Evolutionary conservation across 2,797 vertebrate species (phyloP), one percentile per base, ranked within the genome.

Genomic region (Sebastes paucispinis): DNA sequence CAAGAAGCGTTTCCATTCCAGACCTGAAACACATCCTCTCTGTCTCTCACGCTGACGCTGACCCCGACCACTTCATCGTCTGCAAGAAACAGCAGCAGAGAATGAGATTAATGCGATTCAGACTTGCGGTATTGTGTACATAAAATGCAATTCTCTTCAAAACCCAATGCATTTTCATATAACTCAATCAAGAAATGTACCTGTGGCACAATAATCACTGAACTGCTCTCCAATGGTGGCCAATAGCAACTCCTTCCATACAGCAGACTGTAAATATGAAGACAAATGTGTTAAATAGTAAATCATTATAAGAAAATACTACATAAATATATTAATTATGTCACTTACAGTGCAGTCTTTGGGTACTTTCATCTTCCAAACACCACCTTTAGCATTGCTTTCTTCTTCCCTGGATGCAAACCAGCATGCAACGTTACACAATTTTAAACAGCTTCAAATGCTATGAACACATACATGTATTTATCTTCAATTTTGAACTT

Each of bases 291-390:
- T 78, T 47, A 60, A 68, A 65, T 24, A 2, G 9, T 7, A 62
- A 39, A 50, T 34, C 55, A 68, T 18, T 6, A n/a, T 9, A 39
- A 2, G 3, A 18, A 39, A 65, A 29, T 16, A 34, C 43, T 31
- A 68, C 10, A 20, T 13, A 31, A 68, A 52, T 47, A 20, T 8
- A 6, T 8, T n/a, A n/a, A 25, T 59, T 4, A 50, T 8, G 39
- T 20, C 22, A 94, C 97, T 81, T 95, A 99, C 98, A 60, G 96
- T 97, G 91, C 95, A 96, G 82, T 97, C 98, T 94, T 99, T 99
- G 62, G 97, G 96, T 50, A 98, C 96, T 95, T 99, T 99, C 97
- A 99, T 99, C 94, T 98, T 99, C 98, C 98, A 99, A 20, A 97
- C 94, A 0, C 97, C 98, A 32, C 98, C 98, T 92, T 98, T 98